Evolutionary conservation across 2,888 invertebrate genomes (phyloP), one percentile per base, ranked within the genome.

Genomic region (Meteorus colon): DNA sequence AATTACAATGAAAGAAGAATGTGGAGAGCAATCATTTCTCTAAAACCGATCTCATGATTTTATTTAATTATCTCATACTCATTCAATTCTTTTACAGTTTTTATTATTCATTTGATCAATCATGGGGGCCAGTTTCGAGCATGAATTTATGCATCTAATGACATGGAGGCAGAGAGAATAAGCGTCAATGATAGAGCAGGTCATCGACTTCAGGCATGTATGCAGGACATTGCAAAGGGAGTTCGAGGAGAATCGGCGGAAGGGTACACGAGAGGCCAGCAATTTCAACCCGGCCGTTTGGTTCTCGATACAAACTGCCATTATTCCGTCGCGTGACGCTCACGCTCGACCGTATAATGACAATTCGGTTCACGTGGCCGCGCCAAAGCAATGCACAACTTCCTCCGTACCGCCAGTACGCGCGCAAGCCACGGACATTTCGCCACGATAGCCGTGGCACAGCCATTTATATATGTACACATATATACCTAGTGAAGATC

Each of bases 361-460:
- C 82, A 81, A 81, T 81, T 81, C 78, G 77, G 72, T 80, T 80
- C 79, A 78, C 80, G 76, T 78, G 79, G 74, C 73, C 77, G 77
- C 81, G 73, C 77, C 79, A 79, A 81, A 77, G 78, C 79, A 77
- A 76, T 79, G 76, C 78, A 71, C 77, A 74, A 69, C 74, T 72
- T 67, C 71, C 60, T 77, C 74, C 71, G 69, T 74, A 41, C 69
- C 29, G 14, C 19, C 19, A 19, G 55, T 73, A 55, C 55, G 65
- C 34, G 51, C 24, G 19, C 27, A 62, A 68, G 27, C 29, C 71
- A 51, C 67, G 19, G 19, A 69, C 59, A 51, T 62, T 74, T 62
- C 70, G 29, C 51, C 67, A 59, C 72, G 62, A 72, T 55, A 68
- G 24, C 27, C 72, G 51, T 19, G 34, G 48, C 62, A 45, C 45